Conservation (phyloP, 2,888 invertebrate species). For the Lithophane semibrunnea region DNA sequence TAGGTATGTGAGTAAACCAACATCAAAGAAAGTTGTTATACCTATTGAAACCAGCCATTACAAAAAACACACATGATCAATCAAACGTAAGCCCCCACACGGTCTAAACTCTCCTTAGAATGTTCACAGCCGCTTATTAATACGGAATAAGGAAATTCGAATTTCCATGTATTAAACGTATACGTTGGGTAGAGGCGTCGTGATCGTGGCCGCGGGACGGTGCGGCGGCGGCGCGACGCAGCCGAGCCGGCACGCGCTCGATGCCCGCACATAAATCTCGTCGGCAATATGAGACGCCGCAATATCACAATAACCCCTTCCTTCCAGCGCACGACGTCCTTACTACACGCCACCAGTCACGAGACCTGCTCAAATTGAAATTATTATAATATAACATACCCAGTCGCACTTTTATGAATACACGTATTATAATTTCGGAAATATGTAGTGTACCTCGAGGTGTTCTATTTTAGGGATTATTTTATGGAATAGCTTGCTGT, state of each 20-base stretch:
- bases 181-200: slow-evolving; percentile 36
- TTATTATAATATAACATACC: slow-evolving; percentile 72
- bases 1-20: neutral
- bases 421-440: slow-evolving; percentile 56
- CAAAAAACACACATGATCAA: slow-evolving; percentile 46
- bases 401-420: slow-evolving; percentile 63
- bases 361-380: slow-evolving; percentile 75
- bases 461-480: slow-evolving; percentile 19
- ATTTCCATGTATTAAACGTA: slow-evolving; percentile 49
- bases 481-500: slow-evolving; percentile 1
- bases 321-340: slow-evolving; percentile 71
- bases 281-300: slow-evolving; percentile 85
- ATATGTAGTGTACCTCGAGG: slow-evolving; percentile 22
- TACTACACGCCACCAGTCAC: slow-evolving; percentile 62
- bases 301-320: slow-evolving; percentile 86
- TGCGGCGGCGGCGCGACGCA: slow-evolving; percentile 44
- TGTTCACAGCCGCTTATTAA: slow-evolving; percentile 55
- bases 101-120: slow-evolving; percentile 37
- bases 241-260: slow-evolving; percentile 65
- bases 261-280: slow-evolving; percentile 84
- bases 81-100: slow-evolving; percentile 33
- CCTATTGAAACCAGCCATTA: slow-evolving; percentile 15
- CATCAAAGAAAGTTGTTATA: slow-evolving; percentile 27
- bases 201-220: slow-evolving; percentile 33
- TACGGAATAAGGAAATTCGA: slow-evolving; percentile 53